Evolutionary conservation across 2,113 vertebrate species (phyloP), one percentile per base, ranked within the genome.

Genomic region (Pungitius pungitius): DNA sequence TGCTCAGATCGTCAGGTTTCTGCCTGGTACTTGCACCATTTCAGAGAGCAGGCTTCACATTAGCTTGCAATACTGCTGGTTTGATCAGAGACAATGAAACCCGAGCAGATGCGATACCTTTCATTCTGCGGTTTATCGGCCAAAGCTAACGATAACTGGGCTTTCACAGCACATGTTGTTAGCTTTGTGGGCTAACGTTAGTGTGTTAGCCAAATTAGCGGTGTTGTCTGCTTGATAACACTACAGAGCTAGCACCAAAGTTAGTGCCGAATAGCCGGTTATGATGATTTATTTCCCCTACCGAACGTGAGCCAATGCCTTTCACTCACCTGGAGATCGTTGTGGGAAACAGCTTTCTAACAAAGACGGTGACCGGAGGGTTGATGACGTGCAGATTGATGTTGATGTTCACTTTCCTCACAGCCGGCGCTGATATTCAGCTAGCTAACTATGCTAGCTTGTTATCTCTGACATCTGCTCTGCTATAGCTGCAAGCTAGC

Each of bases 351-450:
- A 30, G n/a, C 35, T 57, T 30, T 9, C 64, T 22, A 65, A 73
- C 39, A 30, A 63, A 52, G 30, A 26, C 8, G 64, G 7, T 0
- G 14, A 12, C 0, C 6, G 24, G 11, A 40, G 13, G 56, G 18
- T 43, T 55, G 35, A 35, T 61, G 63, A 56, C 64, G 72, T 47
- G 45, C 47, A 51, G 49, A 30, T 17, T 57, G 77, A 22, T 22
- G 47, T 43, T 35, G 80, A 57, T 75, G 80, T 37, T 86, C 77
- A 47, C 59, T 43, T 60, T 63, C 39, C 70, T 80, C 45, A 14
- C 12, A 82, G 87, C 88, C 87, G 87, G 87, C 82, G 79, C 81
- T 66, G 81, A 80, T 77, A 80, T 74, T 76, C 62, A 30, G 62
- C 78, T 75, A 87, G 80, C 76, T 72, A 33, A 61, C 78, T 30